A percentile compares a stretch with the other conserved stretches of the same genome.
Evolutionary conservation across 2,113 vertebrate species (phyloP).

Genomic region (Hepsetus odoe): DNA sequence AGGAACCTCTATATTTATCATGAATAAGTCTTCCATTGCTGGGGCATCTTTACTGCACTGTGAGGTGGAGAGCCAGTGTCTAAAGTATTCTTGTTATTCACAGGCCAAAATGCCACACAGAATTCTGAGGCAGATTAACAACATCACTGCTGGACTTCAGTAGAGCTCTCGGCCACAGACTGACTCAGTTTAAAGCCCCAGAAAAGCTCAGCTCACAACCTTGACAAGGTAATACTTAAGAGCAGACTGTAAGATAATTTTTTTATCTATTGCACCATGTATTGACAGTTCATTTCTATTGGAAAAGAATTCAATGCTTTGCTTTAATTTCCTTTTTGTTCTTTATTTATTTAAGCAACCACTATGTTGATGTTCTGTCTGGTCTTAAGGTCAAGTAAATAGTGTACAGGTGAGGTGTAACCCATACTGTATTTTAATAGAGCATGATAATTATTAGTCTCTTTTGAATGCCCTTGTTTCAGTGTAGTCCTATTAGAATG

Average conservation of each 20-base stretch:
- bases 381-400: no score
- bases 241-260: no score
- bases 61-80: not conserved
- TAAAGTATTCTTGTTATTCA: not conserved
- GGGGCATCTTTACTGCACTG: constrained; percentile 12
- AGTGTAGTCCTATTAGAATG: no score
- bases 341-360: not conserved
- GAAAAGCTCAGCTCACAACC: constrained; percentile 8
- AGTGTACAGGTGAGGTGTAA: no score
- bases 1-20: not conserved
- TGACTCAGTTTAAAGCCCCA: constrained; percentile 17
- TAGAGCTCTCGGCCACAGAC: not conserved
- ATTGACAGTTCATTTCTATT: not conserved
- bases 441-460: no score
- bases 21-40: not conserved
- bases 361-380: not conserved
- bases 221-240: constrained; percentile 2
- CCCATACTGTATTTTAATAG: no score
- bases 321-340: not conserved
- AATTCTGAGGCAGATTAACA: not conserved
- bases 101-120: not conserved
- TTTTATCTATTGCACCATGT: not conserved
- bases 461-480: no score
- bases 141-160: constrained; percentile 5
- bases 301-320: not conserved